phyloP scores from a whole-genome alignment of 2,113 vertebrate genomes.

The Kryptolebias marmoratus region DNA sequence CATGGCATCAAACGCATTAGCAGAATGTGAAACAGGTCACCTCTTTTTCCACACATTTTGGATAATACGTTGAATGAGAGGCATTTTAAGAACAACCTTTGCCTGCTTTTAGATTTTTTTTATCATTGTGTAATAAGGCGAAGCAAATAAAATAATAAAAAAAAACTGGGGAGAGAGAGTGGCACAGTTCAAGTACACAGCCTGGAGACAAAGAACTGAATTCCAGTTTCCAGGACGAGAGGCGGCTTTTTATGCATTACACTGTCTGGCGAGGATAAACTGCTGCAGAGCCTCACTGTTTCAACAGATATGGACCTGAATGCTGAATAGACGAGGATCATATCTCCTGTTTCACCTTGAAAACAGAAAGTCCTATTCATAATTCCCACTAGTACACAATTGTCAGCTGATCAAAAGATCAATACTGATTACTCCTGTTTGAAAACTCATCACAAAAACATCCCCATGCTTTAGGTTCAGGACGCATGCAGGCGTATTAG shows the following conservation, averaged over 20 bases:
- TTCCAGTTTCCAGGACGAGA: constrained; percentile 23
- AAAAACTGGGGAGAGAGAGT: not conserved
- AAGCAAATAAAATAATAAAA: not conserved
- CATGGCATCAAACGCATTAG: constrained; percentile 64
- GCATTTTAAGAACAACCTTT: constrained; percentile 43
- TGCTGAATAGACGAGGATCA: constrained; percentile 5
- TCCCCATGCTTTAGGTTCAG: not conserved
- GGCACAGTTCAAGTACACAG: not conserved
- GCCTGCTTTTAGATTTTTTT: constrained; percentile 15
- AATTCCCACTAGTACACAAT: not conserved
- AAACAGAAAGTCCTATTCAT: not conserved
- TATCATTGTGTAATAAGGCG: constrained; percentile 21
- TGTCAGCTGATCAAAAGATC: constrained; percentile 1
- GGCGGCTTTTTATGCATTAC: constrained; percentile 21
- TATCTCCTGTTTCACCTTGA: constrained; percentile 5
- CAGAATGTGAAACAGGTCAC: constrained; percentile 46
- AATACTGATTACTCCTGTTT: not conserved
- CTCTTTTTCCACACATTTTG: constrained; percentile 38
- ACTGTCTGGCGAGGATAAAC: constrained; percentile 21
- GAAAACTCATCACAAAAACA: not conserved
- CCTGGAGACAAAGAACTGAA: constrained; percentile 29
- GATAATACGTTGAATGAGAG: constrained; percentile 51
- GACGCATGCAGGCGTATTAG: not conserved
- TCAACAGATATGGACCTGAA: constrained; percentile 20
- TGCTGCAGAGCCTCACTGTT: constrained; percentile 12